Base-by-base conservation (phyloP, 2,113 vertebrate genomes). In the Oreochromis spilurus region DNA sequence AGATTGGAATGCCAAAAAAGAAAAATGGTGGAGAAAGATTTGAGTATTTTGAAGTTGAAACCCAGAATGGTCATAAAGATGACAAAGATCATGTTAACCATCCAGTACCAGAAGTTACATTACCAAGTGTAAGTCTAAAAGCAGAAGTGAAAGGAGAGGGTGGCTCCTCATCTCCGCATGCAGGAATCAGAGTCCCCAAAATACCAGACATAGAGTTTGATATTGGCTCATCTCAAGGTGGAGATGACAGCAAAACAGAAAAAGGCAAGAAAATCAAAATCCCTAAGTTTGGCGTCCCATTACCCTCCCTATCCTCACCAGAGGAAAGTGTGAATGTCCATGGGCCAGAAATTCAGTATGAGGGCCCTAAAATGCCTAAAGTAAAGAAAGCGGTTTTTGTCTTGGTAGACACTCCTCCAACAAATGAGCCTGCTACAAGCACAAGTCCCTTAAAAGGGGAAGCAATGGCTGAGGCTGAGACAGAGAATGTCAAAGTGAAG, bases 361-460 rank as follows among this genome's bases (percentile, higher is more conserved):
- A 95, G 26, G 94, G 96, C 12, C 92, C 92, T 13, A 96, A 90
- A 90, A 94, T 95, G 82, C 95, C 95, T 36, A 94, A 95, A 81
- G 83, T 94, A 11, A 97, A 96, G 88, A 97, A 96, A 90, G 95
- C 95, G 5, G 93, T 96, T 26, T 96, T 97, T 93, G 96, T 95
- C 57, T 81, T 97, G 67, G 95, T 95, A 34, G 93, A 96, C 89
- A 90, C 94, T 2, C 91, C 89, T 16, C 19, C 94, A 88, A 87
- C 79, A 40, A 94, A 93, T 53, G 89, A 91, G 7, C 5, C 91
- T 4, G 48, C 84, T 53, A 78, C 70, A 38, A 70, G 67, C 26
- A 38, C 86, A 43, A 81, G 87, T 29, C 16, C 58, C 17, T 45
- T 21, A 16, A 87, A 89, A 52, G 88, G 67, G 9, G 84, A 90